These are phyloP conservation scores for Pammene fasciana DNA, from an alignment of 2,888 invertebrate genomes.

Conservation along the genomic window DNA sequence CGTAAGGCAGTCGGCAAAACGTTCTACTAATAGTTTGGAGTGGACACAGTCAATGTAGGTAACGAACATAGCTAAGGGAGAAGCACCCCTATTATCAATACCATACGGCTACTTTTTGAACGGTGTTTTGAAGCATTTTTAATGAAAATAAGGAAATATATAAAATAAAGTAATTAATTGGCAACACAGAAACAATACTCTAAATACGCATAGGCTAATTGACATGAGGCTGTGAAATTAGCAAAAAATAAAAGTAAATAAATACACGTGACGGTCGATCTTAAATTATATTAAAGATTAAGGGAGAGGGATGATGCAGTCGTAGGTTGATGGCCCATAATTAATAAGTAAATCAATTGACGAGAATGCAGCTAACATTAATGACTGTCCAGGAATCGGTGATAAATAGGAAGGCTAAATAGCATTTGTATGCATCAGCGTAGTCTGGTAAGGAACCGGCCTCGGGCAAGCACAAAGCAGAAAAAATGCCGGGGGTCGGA, in stretches of 20 bases:
- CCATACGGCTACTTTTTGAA: conserved; percentile 82
- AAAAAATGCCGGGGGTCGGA: conserved; percentile 68
- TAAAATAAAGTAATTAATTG: conserved; percentile 73
- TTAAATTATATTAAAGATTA: conserved; percentile 68
- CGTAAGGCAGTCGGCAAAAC: conserved; percentile 75
- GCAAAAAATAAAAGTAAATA: conserved; percentile 75
- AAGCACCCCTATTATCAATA: conserved; percentile 76
- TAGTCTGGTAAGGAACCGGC: conserved; percentile 51
- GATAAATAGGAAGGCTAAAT: conserved; percentile 61
- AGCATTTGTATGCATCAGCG: conserved; percentile 62
- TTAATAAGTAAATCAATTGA: conserved; percentile 80
- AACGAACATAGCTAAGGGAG: conserved; percentile 74
- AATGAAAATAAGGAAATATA: conserved; percentile 61
- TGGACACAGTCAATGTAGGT: conserved; percentile 53
- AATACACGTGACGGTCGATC: conserved; percentile 75
- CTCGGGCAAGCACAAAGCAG: conserved; percentile 70
- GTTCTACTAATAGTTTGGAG: conserved; percentile 66
- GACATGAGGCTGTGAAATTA: conserved; percentile 84
- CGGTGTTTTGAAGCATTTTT: conserved; percentile 82
- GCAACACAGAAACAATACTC: conserved; percentile 82
- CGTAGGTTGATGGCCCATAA: conserved; percentile 75
- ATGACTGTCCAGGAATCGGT: conserved; percentile 66
- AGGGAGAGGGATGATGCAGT: conserved; percentile 65
- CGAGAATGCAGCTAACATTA: conserved; percentile 63
- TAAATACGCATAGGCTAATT: conserved; percentile 83